Percentiles rank a stretch among this genome's conserved stretches.
Evolutionary conservation across 2,113 vertebrate genomes (phyloP).

Genomic region (Bubo blakistoni): DNA sequence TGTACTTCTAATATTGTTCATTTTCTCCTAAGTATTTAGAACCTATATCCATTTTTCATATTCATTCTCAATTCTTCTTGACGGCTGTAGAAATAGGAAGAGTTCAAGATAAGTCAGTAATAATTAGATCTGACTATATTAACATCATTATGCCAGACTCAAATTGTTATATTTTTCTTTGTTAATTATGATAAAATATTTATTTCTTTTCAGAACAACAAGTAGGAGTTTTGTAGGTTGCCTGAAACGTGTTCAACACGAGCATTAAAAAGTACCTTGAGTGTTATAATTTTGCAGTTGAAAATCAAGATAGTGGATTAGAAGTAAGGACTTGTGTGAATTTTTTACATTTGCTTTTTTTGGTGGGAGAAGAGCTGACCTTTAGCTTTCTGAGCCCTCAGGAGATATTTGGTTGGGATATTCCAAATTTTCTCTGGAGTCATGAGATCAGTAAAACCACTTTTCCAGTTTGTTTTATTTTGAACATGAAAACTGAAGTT

Average conservation of each 20-base stretch:
- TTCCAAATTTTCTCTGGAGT: background rate
- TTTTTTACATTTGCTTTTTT: background rate
- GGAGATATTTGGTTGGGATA: background rate
- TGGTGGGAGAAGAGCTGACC: background rate
- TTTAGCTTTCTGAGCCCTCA: background rate
- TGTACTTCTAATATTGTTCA: background rate
- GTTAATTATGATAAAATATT: background rate
- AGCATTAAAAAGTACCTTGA: background rate
- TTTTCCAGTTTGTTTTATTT: background rate
- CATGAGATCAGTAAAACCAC: background rate
- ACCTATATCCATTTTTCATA: background rate
- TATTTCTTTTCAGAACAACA: background rate
- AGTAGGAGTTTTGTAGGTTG: background rate
- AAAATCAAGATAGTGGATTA: background rate
- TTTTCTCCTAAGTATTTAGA: background rate
- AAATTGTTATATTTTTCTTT: background rate
- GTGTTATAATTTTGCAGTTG: background rate
- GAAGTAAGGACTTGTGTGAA: background rate
- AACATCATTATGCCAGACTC: rapidly evolving
- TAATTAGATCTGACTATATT: background rate
- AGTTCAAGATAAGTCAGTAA: background rate
- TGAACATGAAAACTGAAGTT: background rate
- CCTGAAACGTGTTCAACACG: background rate
- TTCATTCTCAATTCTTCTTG: background rate
- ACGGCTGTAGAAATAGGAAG: background rate